Base-by-base conservation (phyloP, 2,888 invertebrate species). In the Scaeva pyrastri region DNA sequence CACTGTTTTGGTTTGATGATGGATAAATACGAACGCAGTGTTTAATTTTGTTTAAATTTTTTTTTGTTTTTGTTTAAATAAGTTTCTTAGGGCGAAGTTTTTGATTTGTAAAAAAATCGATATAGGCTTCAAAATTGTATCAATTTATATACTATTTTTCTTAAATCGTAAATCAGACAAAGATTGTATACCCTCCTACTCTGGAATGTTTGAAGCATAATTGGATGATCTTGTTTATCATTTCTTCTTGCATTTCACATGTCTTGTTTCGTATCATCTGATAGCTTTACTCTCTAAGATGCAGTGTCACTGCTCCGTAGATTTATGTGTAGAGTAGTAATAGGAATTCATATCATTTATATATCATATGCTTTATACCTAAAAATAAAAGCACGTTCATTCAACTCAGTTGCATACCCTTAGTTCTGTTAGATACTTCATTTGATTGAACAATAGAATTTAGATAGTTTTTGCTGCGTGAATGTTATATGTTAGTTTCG, bases 1-100 rank as follows among this genome's bases (percentile, higher is more conserved):
- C 85, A 76, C 68, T 80, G 80, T 56, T 66, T 77, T 77, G 71
- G 68, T 80, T 85, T 81, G 80, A 78, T n/a, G n/a, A 56, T 85
- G 76, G 62, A 73, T 81, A 85, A 52, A 68, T 23, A 52, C 68
- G 39, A 68, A 52, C n/a, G 23, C 39, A 43, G 66, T 68, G 43
- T 55, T 41, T 39, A 19, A 19, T 45, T 76, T 77, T 76, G 58
- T 52, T 68, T 71, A 48, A 60, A 39, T 19, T 16, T 21, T 60
- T 50, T 64, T 19, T n/a, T n/a, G n/a, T n/a, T 36, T 64, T 73
- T 26, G 39, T 60, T n/a, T 19, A 26, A 23, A 31, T 8, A 3
- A 45, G 14, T 26, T 2, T 10, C 8, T 62, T 55, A 21, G 31
- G 8, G 31, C 5, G 1, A 19, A 11, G 31, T 56, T 16, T 12